Conservation (phyloP, 2,888 invertebrate species). For the Calameuta idolon region DNA sequence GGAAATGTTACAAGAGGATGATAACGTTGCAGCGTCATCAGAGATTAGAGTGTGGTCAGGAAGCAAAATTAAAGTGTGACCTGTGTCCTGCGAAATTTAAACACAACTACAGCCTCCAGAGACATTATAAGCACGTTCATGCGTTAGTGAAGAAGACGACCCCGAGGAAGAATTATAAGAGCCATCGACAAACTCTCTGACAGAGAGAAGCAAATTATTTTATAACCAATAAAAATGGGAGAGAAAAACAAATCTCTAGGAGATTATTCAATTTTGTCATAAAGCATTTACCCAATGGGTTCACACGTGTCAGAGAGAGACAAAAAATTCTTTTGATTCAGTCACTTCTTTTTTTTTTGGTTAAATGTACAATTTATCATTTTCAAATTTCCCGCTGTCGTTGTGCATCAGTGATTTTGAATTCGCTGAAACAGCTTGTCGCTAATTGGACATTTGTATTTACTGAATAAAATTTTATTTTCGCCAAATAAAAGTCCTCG, state of each 20-base stretch:
- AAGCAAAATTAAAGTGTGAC: constrained; percentile 67
- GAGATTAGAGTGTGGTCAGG: constrained; percentile 69
- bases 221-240: background rate
- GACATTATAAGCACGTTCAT: constrained; percentile 43
- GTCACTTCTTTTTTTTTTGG: background rate
- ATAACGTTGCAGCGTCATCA: constrained; percentile 66
- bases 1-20: constrained; percentile 53
- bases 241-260: background rate
- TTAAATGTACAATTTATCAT: background rate
- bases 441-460: background rate
- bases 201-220: background rate
- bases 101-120: constrained; percentile 60
- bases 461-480: background rate
- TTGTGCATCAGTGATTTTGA: background rate
- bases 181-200: background rate
- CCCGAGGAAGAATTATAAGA: background rate
- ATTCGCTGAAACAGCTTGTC: background rate
- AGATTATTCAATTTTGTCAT: background rate
- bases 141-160: background rate
- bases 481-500: background rate
- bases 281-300: background rate
- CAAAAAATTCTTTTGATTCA: background rate
- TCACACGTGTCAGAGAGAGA: background rate
- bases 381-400: background rate
- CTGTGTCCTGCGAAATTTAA: constrained; percentile 63